Evolutionary conservation across 2,797 vertebrate species (phyloP).

Genomic region (Leptodactylus fallax): DNA sequence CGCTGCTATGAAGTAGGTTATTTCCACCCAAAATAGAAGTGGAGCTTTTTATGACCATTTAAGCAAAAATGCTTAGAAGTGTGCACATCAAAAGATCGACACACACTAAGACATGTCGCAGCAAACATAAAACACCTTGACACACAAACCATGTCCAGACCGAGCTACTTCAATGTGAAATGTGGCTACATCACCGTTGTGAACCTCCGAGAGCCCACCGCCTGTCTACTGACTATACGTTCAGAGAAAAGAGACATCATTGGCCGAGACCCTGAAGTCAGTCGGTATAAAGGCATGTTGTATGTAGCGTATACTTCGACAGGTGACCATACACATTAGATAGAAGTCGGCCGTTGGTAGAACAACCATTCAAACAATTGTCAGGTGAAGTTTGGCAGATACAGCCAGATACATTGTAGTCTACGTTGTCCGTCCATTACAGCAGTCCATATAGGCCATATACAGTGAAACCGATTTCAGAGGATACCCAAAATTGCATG

Average conservation of each 20-base stretch:
- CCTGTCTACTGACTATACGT: too few relatives aligned
- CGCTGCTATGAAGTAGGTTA: constrained; percentile 48
- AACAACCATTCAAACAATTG: too few relatives aligned
- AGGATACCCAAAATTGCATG: too few relatives aligned
- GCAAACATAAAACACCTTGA: constrained; percentile 54
- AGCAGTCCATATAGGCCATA: too few relatives aligned
- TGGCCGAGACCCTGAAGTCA: not conserved
- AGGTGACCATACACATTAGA: too few relatives aligned
- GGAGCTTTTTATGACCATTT: constrained; percentile 60
- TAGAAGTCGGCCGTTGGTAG: too few relatives aligned
- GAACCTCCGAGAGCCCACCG: not conserved
- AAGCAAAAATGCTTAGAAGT: constrained; percentile 64
- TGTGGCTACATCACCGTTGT: not conserved
- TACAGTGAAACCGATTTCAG: too few relatives aligned
- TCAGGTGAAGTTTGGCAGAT: too few relatives aligned
- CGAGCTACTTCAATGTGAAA: constrained; percentile 21
- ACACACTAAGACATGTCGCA: constrained; percentile 49
- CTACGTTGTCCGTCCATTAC: too few relatives aligned
- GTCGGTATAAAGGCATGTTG: too few relatives aligned
- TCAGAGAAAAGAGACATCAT: not conserved
- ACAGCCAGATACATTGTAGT: too few relatives aligned
- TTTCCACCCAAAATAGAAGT: constrained; percentile 52
- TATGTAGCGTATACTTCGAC: too few relatives aligned
- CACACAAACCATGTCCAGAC: constrained; percentile 47
- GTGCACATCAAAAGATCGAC: constrained; percentile 59